A percentile compares a stretch with the other conserved stretches of the same genome.
phyloP scores from a whole-genome alignment of 2,888 invertebrate genomes.

The Tachina fera region DNA sequence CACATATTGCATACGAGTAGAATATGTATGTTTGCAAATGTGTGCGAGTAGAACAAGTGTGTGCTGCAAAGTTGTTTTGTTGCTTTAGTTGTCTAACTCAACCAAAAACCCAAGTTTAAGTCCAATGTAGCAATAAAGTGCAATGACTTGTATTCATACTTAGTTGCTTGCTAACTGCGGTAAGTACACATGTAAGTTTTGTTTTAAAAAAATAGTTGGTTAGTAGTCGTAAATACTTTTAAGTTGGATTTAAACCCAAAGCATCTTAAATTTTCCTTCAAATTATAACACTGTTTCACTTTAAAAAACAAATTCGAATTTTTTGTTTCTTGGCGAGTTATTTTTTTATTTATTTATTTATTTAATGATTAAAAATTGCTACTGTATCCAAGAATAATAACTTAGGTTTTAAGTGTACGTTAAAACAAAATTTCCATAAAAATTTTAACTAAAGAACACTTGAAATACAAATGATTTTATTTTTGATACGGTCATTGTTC shows the following conservation, averaged over 20 bases:
- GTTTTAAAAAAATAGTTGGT: conserved; percentile 18
- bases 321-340: too few species aligned
- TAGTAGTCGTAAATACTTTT: conserved; percentile 5
- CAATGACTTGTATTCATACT: conserved; percentile 60
- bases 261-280: not conserved
- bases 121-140: conserved; percentile 64
- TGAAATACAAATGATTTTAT: too few species aligned
- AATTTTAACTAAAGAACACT: too few species aligned
- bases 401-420: too few species aligned
- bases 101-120: conserved; percentile 60
- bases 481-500: too few species aligned
- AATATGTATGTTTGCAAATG: not conserved
- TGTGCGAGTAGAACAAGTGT: not conserved
- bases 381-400: too few species aligned
- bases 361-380: too few species aligned
- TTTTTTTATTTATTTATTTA: too few species aligned
- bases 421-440: too few species aligned
- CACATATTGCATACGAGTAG: not conserved
- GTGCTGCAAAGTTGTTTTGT: conserved; percentile 32
- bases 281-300: conserved; percentile 12
- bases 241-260: conserved; percentile 28
- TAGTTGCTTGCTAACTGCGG: not conserved
- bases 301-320: not conserved
- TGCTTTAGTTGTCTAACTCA: conserved; percentile 4
- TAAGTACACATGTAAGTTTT: not conserved